These are phyloP conservation scores for Actenoides lindsayi DNA, from an alignment of 2,113 vertebrate genomes.

Conservation along the genomic window DNA sequence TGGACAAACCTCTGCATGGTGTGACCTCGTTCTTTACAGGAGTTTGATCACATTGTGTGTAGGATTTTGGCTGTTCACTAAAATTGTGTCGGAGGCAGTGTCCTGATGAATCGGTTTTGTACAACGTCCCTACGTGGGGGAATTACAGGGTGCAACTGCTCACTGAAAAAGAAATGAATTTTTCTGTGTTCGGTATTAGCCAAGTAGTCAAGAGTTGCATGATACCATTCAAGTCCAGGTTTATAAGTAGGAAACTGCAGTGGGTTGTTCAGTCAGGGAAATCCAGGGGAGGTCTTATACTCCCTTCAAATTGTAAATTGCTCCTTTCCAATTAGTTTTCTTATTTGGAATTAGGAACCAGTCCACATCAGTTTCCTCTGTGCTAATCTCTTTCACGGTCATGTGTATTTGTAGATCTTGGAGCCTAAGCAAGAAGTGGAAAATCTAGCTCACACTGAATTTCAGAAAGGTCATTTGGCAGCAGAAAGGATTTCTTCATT, in stretches of 20 bases:
- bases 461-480: conserved; percentile 60
- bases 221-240: background rate
- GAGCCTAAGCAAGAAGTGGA: conserved; percentile 48
- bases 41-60: background rate
- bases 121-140: background rate
- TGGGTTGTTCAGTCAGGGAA: background rate
- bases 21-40: conserved; percentile 1
- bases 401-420: conserved; percentile 42
- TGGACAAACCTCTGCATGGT: background rate
- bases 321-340: conserved; percentile 50
- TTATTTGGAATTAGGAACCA: conserved; percentile 21
- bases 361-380: conserved; percentile 40
- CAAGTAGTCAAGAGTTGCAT: background rate
- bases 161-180: background rate
- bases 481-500: conserved; percentile 59
- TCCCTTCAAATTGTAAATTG: background rate
- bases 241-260: conserved; percentile 16
- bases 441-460: conserved; percentile 48
- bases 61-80: background rate
- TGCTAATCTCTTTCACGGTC: conserved; percentile 42
- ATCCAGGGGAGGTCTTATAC: background rate
- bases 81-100: background rate
- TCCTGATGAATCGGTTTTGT: background rate
- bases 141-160: background rate
- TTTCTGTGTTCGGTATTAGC: background rate